Percentiles rank a stretch among this genome's conserved stretches.
These are phyloP conservation scores for Australoheros scitulus DNA, from an alignment of 2,113 vertebrate genomes.

Conservation along the genomic window DNA sequence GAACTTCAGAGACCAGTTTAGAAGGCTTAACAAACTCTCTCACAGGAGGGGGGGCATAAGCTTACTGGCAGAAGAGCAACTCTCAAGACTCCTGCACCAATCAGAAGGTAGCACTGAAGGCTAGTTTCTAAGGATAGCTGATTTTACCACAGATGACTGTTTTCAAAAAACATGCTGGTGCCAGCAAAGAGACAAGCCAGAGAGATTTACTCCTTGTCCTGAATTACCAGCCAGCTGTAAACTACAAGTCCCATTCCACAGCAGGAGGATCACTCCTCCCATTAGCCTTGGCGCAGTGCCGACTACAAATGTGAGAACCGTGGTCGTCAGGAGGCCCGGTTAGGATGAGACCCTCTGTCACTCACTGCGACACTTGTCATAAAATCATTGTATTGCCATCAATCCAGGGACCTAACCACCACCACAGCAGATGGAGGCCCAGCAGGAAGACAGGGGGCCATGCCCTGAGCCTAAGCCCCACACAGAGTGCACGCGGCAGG, in stretches of 20 bases:
- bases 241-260: conserved; percentile 74
- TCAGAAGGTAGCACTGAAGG: conserved; percentile 31
- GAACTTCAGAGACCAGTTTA: conserved; percentile 66
- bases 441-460: conserved; percentile 73
- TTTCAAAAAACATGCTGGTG: background rate
- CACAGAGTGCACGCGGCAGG: conserved; percentile 63
- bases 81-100: background rate
- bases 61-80: conserved; percentile 8
- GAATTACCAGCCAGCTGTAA: conserved; percentile 72
- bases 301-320: conserved; percentile 54
- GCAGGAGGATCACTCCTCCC: conserved; percentile 69
- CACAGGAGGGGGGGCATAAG: conserved; percentile 19
- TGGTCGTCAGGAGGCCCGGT: conserved; percentile 59
- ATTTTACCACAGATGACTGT: conserved; percentile 10
- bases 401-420: conserved; percentile 77
- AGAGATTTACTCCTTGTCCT: conserved; percentile 60
- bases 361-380: conserved; percentile 73
- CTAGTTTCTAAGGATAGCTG: conserved; percentile 13
- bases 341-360: conserved; percentile 73
- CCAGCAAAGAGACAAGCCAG: conserved; percentile 40
- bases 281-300: conserved; percentile 76
- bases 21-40: conserved; percentile 53
- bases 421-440: conserved; percentile 75
- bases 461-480: conserved; percentile 66
- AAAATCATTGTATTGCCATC: conserved; percentile 73